Evolutionary conservation across 2,888 invertebrate genomes (phyloP).

Genomic region (Julus scanicus): DNA sequence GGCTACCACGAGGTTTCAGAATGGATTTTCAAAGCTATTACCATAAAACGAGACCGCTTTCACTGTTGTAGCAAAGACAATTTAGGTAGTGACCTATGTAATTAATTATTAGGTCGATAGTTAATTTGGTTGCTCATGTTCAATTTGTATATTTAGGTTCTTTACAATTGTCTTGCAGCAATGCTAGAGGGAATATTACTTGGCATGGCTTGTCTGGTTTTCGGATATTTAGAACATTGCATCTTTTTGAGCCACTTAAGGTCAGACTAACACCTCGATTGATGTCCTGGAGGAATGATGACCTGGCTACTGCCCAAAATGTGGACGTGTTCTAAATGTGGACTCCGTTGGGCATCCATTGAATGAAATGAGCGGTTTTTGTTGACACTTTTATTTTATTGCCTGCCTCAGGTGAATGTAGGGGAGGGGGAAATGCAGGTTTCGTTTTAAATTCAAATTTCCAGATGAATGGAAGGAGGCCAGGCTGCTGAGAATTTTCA

Average conservation of each 20-base stretch:
- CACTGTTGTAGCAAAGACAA: no score
- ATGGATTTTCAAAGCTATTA: no score
- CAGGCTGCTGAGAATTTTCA: neutral
- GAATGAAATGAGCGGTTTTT: neutral
- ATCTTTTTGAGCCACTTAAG: neutral
- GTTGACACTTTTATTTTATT: neutral
- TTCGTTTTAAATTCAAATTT: slow-evolving; percentile 28
- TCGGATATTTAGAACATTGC: neutral
- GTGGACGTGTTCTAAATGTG: neutral
- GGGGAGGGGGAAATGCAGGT: neutral
- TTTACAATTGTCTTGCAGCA: no score
- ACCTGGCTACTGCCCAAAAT: neutral
- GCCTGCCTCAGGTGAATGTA: neutral
- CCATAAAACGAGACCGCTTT: no score
- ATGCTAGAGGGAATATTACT: no score
- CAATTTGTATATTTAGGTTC: no score
- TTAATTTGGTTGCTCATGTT: no score
- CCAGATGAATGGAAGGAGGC: neutral
- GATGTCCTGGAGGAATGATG: neutral
- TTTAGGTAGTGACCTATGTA: no score
- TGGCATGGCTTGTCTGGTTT: no score
- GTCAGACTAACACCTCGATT: neutral
- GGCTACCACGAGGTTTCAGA: no score
- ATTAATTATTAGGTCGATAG: no score
- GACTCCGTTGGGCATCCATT: neutral